phyloP scores from a whole-genome alignment of 2,888 invertebrate species.

The Vesta saturnalis region DNA sequence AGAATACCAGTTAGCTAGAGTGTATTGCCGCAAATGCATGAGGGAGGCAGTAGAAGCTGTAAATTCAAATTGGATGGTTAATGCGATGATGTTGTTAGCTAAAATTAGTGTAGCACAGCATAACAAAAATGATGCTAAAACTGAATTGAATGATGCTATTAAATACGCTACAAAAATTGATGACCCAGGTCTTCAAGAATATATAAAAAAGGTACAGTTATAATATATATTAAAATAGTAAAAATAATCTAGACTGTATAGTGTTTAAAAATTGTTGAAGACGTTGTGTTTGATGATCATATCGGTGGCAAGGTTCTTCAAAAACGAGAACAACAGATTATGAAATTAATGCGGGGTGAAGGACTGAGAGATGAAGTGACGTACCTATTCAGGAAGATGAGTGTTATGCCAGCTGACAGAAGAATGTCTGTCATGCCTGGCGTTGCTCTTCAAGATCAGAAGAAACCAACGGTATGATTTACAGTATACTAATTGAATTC shows the following conservation, averaged over 20 bases:
- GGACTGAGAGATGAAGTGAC: slow-evolving; percentile 61
- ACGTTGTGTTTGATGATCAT: slow-evolving; percentile 58
- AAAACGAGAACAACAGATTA: slow-evolving; percentile 60
- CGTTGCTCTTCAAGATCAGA: slow-evolving; percentile 43
- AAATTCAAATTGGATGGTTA: slow-evolving; percentile 60
- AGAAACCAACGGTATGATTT: slow-evolving; percentile 24
- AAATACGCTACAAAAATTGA: slow-evolving; percentile 55
- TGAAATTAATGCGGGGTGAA: slow-evolving; percentile 58
- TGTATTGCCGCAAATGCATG: slow-evolving; percentile 58
- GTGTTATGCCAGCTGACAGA: slow-evolving; percentile 60
- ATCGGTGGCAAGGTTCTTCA: slow-evolving; percentile 56
- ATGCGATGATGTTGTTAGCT: slow-evolving; percentile 60
- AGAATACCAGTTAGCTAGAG: slow-evolving; percentile 61
- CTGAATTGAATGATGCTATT: slow-evolving; percentile 52
- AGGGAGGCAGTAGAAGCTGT: slow-evolving; percentile 54
- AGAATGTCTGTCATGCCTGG: slow-evolving; percentile 65
- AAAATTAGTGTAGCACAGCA: slow-evolving; percentile 61
- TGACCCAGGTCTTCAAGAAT: slow-evolving; percentile 42
- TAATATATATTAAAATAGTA: no score
- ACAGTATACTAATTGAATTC: neutral
- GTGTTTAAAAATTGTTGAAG: slow-evolving; percentile 57
- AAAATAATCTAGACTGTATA: no score
- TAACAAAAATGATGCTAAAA: slow-evolving; percentile 64
- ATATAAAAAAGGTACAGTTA: neutral
- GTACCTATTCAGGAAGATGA: slow-evolving; percentile 62